Evolutionary conservation across 2,113 vertebrate species (phyloP).

Genomic region (Phaethornis superciliosus): DNA sequence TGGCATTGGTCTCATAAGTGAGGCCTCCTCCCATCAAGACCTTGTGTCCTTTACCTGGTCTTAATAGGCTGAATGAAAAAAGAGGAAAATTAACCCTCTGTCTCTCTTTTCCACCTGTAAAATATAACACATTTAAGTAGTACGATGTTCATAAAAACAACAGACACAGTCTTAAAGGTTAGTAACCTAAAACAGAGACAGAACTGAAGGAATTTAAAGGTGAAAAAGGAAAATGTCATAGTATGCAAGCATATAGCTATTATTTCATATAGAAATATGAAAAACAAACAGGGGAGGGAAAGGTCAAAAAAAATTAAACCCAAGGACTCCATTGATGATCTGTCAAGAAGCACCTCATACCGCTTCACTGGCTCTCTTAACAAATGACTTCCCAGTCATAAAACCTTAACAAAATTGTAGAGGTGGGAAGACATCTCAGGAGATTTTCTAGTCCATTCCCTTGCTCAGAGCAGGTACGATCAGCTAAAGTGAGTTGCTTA

Average conservation of each 20-base stretch:
- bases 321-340: background rate
- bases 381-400: background rate
- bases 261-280: background rate
- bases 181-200: background rate
- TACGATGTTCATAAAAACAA: background rate
- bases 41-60: background rate
- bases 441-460: background rate
- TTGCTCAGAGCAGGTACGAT: background rate
- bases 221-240: background rate
- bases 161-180: background rate
- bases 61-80: background rate
- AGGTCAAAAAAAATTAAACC: background rate
- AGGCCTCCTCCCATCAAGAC: background rate
- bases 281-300: background rate
- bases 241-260: background rate
- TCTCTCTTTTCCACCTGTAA: background rate
- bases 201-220: background rate
- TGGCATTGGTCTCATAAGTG: accelerated
- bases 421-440: background rate
- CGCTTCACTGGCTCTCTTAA: background rate
- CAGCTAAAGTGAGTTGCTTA: background rate
- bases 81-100: background rate
- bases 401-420: background rate
- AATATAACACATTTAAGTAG: background rate
- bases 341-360: background rate